Evolutionary conservation across 2,888 invertebrate genomes (phyloP).

Genomic region (Callinectes sapidus): DNA sequence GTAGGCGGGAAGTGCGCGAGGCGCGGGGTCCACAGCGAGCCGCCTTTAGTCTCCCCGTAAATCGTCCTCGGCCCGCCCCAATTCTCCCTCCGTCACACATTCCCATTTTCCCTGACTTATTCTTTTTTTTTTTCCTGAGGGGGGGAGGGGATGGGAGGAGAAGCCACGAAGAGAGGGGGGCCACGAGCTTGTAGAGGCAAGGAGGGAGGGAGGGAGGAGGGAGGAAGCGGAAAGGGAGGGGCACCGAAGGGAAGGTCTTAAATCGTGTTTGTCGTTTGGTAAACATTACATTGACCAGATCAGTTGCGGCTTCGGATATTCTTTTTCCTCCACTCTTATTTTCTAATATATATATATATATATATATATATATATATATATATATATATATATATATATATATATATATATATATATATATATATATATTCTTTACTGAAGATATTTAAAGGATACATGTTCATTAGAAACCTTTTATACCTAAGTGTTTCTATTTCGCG

Average conservation of each 20-base stretch:
- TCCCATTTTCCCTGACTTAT: conserved; percentile 58
- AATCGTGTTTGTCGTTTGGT: conserved; percentile 51
- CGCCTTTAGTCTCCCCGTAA: conserved; percentile 49
- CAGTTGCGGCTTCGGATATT: conserved; percentile 17
- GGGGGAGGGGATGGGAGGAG: conserved; percentile 4
- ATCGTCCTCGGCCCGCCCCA: conserved; percentile 46
- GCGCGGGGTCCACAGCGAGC: neutral
- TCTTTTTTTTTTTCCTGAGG: conserved; percentile 1
- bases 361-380: too few relatives aligned
- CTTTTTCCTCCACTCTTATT: neutral
- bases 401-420: too few relatives aligned
- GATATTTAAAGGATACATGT: neutral
- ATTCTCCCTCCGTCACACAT: conserved; percentile 55
- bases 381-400: too few relatives aligned
- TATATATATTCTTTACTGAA: neutral
- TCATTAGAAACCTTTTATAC: neutral
- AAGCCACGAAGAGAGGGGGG: neutral
- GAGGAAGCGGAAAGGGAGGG: neutral
- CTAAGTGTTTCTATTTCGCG: neutral
- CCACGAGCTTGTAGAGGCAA: neutral
- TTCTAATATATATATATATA: neutral
- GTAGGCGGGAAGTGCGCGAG: neutral
- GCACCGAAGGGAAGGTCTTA: neutral
- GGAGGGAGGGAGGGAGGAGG: neutral
- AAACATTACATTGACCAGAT: conserved; percentile 48